Percentiles rank a stretch among this genome's conserved stretches.
Conservation (phyloP, 2,797 vertebrate genomes). For the Cynopterus sphinx region DNA sequence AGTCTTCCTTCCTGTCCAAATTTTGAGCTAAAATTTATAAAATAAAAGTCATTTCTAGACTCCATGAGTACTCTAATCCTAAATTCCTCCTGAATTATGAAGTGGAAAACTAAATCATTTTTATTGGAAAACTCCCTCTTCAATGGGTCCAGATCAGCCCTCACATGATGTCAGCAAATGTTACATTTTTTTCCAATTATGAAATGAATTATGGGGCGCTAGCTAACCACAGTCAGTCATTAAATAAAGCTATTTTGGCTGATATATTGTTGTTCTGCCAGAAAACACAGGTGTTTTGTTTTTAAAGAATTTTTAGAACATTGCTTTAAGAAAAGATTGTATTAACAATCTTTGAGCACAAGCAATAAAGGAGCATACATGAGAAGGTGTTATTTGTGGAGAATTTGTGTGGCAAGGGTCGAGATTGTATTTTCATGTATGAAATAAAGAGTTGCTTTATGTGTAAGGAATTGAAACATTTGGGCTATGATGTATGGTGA, state of each 20-base stretch:
- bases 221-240: slow-evolving; percentile 77
- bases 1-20: slow-evolving; percentile 67
- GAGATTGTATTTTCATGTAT: slow-evolving; percentile 48
- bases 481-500: slow-evolving; percentile 22
- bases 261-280: slow-evolving; percentile 77
- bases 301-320: slow-evolving; percentile 66
- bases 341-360: slow-evolving; percentile 51
- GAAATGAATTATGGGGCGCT: slow-evolving; percentile 83
- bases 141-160: slow-evolving; percentile 76
- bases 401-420: slow-evolving; percentile 44
- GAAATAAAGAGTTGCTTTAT: slow-evolving; percentile 68
- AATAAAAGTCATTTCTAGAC: slow-evolving; percentile 53
- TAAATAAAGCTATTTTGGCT: slow-evolving; percentile 81
- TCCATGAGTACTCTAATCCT: slow-evolving; percentile 47
- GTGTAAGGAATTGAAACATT: slow-evolving; percentile 47
- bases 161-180: slow-evolving; percentile 83
- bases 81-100: slow-evolving; percentile 75
- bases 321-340: slow-evolving; percentile 71
- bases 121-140: slow-evolving; percentile 80
- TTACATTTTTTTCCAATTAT: slow-evolving; percentile 85
- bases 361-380: slow-evolving; percentile 47
- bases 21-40: slow-evolving; percentile 70
- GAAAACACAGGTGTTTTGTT: slow-evolving; percentile 83
- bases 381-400: slow-evolving; percentile 50
- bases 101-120: slow-evolving; percentile 78